These are phyloP conservation scores for Anthoscopus minutus DNA, from an alignment of 2,113 vertebrate species.

Conservation along the genomic window DNA sequence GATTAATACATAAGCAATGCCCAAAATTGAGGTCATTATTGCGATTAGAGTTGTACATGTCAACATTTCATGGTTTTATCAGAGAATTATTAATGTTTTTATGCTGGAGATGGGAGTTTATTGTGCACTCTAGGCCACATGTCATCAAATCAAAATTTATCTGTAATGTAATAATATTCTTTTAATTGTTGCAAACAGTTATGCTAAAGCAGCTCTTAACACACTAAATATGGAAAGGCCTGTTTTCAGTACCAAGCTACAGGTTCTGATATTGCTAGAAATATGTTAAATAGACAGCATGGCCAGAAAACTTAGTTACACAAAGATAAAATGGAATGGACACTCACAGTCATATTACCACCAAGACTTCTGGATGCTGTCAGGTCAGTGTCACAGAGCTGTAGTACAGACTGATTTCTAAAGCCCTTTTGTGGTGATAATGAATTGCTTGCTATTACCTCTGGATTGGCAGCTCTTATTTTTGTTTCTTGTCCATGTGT, in stretches of 20 bases:
- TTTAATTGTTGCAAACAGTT: background rate
- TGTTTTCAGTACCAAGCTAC: background rate
- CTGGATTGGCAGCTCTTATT: rapidly evolving
- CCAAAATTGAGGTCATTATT: slow-evolving; percentile 51
- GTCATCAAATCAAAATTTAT: slow-evolving; percentile 23
- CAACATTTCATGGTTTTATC: slow-evolving; percentile 26
- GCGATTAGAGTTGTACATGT: slow-evolving; percentile 59
- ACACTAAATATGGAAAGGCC: background rate
- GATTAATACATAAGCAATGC: slow-evolving; percentile 43
- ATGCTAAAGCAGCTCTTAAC: background rate
- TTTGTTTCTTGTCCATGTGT: background rate
- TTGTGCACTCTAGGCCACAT: slow-evolving; percentile 27
- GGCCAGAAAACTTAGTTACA: background rate
- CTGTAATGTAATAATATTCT: background rate
- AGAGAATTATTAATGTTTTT: slow-evolving; percentile 58
- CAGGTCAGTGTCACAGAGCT: background rate
- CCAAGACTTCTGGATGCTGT: background rate
- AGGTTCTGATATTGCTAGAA: background rate
- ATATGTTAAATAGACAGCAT: background rate
- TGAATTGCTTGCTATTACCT: background rate
- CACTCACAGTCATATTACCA: background rate
- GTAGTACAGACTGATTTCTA: background rate
- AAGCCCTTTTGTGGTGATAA: background rate
- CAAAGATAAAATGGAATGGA: background rate
- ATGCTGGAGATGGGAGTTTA: slow-evolving; percentile 1